These are phyloP conservation scores for Sphyrna mokarran DNA, from an alignment of 2,113 vertebrate species.

Conservation along the genomic window DNA sequence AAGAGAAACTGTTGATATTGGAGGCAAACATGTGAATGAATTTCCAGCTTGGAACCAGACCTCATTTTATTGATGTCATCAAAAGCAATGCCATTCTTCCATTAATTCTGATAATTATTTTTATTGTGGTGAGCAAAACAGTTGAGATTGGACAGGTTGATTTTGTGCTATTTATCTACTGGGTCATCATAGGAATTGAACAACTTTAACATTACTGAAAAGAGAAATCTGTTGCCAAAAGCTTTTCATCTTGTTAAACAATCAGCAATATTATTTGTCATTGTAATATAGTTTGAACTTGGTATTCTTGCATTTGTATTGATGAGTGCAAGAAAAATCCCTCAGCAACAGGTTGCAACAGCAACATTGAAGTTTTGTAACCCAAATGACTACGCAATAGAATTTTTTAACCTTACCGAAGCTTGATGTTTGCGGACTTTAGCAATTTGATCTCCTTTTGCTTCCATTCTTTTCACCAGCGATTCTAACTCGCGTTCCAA, in stretches of 20 bases:
- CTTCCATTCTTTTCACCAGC: slow-evolving; percentile 81
- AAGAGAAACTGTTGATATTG: not conserved
- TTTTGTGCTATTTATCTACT: not conserved
- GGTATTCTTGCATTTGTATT: no score
- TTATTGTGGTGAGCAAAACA: not conserved
- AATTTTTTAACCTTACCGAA: slow-evolving; percentile 55
- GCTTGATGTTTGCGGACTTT: slow-evolving; percentile 73
- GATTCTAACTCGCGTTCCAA: slow-evolving; percentile 71
- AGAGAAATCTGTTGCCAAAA: no score
- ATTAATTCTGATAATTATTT: not conserved
- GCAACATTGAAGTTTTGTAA: no score
- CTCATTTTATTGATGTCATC: not conserved
- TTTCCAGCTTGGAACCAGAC: no score
- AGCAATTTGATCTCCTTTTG: slow-evolving; percentile 84
- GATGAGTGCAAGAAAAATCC: no score
- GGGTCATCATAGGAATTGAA: not conserved
- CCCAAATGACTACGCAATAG: not conserved
- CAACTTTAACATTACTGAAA: no score
- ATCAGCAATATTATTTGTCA: no score
- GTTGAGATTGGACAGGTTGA: not conserved
- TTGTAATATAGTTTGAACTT: no score
- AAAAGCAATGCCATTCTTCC: not conserved
- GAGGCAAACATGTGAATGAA: not conserved
- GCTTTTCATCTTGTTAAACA: no score
- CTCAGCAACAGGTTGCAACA: no score